Evolutionary conservation across 2,113 vertebrate genomes (phyloP), one percentile per base, ranked within the genome.

Genomic region (Sterna hirundo): DNA sequence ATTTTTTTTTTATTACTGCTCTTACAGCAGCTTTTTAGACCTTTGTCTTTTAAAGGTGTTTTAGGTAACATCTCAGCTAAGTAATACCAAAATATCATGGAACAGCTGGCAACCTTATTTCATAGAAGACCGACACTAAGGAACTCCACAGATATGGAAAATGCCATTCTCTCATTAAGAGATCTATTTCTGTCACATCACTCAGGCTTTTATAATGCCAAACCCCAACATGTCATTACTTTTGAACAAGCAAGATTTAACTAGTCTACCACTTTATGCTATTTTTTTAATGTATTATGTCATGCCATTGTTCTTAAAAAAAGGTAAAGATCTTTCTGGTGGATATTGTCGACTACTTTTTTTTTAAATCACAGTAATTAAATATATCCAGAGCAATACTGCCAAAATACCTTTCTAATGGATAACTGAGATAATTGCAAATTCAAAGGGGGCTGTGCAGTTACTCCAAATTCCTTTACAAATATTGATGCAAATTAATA

Each of bases 41-140:
- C 36, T 86, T 83, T 86, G 34, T 23, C 38, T 69, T 90, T 90
- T 86, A 66, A 54, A 83, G 4, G 4, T 74, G 46, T 71, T 87
- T 89, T 5, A 14, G 74, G 27, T 44, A 61, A 78, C 17, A 72
- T n/a, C 30, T 30, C 21, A 80, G 17, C 19, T 64, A 94, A 83
- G 44, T 96, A 91, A 69, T 77, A 85, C 46, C 86, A 94, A 97
- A 97, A 97, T 96, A 83, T 95, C 96, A 94, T 55, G 64, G 42
- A 97, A 95, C 89, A 97, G 82, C 74, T 97, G 93, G 90, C 81
- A 96, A 88, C 57, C 91, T 96, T 84, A 68, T 38, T 84, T 87
- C 15, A 11, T 66, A 94, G 62, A 91, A 55, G 72, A 95, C 78
- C 92, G 84, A 75, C 46, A 82, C 51, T 88, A 66, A 54, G 55